Conservation (phyloP, 1,140 invertebrate genomes). For the Chrysomallon squamiferum region DNA sequence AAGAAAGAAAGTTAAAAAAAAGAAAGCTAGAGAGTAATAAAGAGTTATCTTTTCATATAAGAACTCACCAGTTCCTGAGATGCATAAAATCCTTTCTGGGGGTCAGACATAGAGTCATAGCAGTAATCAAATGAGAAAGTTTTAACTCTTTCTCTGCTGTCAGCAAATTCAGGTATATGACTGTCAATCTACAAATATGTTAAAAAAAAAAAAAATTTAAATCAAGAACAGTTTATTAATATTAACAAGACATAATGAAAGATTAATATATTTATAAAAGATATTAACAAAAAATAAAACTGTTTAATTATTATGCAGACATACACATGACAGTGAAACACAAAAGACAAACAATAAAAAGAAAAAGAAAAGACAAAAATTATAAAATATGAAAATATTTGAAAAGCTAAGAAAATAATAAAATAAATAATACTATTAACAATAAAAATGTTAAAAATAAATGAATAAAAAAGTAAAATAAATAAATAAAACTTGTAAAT, state of each 20-base stretch:
- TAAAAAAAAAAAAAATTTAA: background rate
- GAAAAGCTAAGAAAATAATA: no score
- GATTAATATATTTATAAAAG: background rate
- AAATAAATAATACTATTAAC: no score
- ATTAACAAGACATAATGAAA: background rate
- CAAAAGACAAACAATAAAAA: no score
- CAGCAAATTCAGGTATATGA: constrained; percentile 61
- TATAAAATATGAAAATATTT: no score
- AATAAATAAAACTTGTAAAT: no score
- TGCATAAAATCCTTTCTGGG: constrained; percentile 71
- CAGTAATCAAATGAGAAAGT: constrained; percentile 93
- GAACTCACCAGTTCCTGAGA: constrained; percentile 76
- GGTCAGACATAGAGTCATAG: constrained; percentile 85
- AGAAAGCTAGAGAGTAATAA: no score
- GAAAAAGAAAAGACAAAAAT: no score
- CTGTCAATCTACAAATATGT: constrained; percentile 20
- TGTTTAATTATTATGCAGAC: background rate
- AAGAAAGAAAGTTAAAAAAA: no score
- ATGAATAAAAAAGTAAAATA: no score
- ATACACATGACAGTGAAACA: background rate
- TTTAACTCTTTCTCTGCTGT: constrained; percentile 77
- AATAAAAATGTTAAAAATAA: no score
- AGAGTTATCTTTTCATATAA: no score
- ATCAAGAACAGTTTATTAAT: background rate
- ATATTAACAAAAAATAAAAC: background rate